A percentile compares a stretch with the other conserved stretches of the same genome.
phyloP scores from a whole-genome alignment of 1,140 invertebrate genomes.

The Amyelois transitella region DNA sequence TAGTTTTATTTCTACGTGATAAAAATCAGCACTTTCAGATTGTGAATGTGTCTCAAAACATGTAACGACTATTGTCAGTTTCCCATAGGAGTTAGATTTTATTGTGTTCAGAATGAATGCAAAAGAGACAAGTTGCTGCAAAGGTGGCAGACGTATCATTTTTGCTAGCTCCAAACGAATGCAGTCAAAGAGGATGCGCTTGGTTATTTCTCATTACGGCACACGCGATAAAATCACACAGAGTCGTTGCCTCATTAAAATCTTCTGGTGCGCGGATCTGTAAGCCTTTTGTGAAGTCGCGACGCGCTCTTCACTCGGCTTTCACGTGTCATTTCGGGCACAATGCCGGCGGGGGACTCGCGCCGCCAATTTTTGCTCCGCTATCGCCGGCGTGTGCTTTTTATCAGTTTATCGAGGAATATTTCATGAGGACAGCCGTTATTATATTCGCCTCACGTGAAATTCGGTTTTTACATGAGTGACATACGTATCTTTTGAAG shows the following conservation, averaged over 20 bases:
- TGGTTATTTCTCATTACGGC: slow-evolving; percentile 72
- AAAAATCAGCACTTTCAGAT: no score
- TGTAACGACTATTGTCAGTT: neutral
- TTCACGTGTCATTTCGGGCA: slow-evolving; percentile 71
- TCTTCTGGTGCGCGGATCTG: slow-evolving; percentile 72
- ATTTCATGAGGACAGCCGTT: slow-evolving; percentile 30
- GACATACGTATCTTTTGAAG: slow-evolving; percentile 6
- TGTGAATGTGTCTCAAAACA: no score
- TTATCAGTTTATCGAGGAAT: slow-evolving; percentile 56
- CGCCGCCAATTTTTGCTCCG: slow-evolving; percentile 52
- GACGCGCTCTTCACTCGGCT: slow-evolving; percentile 44
- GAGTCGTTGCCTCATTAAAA: slow-evolving; percentile 73
- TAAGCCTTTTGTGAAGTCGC: slow-evolving; percentile 69
- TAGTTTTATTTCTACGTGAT: neutral
- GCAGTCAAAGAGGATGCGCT: slow-evolving; percentile 67
- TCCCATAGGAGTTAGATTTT: neutral
- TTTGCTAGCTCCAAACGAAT: slow-evolving; percentile 48
- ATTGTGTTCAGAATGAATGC: slow-evolving; percentile 4
- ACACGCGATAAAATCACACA: slow-evolving; percentile 70
- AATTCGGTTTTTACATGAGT: slow-evolving; percentile 21
- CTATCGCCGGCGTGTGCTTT: slow-evolving; percentile 45
- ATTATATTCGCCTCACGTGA: slow-evolving; percentile 33
- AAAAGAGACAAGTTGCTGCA: neutral
- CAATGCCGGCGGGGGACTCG: slow-evolving; percentile 49
- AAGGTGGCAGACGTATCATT: slow-evolving; percentile 46